A percentile compares a stretch with the other conserved stretches of the same genome.
Conservation (phyloP, 2,113 vertebrate genomes). For the Pristiophorus japonicus region DNA sequence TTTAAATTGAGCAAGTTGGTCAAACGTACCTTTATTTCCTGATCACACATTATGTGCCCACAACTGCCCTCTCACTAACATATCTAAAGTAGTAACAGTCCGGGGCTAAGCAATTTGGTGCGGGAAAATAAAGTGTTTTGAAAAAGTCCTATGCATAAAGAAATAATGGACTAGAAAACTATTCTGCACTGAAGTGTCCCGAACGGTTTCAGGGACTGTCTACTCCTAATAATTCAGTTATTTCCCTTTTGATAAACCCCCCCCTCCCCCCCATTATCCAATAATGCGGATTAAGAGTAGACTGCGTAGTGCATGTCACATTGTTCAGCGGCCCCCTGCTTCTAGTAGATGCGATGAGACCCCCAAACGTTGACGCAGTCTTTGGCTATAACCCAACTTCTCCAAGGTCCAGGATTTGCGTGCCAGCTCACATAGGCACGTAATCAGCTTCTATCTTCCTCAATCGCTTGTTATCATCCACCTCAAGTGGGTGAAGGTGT, state of each 20-base stretch:
- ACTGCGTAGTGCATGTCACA: not conserved
- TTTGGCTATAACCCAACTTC: not conserved
- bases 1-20: not conserved
- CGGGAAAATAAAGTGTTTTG: not conserved
- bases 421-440: not conserved
- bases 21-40: not conserved
- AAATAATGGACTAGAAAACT: not conserved
- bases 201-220: too few species aligned
- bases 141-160: not conserved
- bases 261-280: too few species aligned
- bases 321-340: not conserved
- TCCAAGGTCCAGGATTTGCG: not conserved
- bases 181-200: not conserved
- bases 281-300: not conserved
- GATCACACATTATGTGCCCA: not conserved
- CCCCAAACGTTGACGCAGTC: too few species aligned
- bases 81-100: not conserved
- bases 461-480: conserved; percentile 32
- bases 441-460: conserved; percentile 30
- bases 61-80: not conserved
- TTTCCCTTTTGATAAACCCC: too few species aligned
- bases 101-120: not conserved
- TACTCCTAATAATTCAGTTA: not conserved
- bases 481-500: not conserved
- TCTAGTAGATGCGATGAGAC: too few species aligned